Evolutionary conservation across 2,888 invertebrate genomes (phyloP).

Genomic region (Trichopoda pennipes): DNA sequence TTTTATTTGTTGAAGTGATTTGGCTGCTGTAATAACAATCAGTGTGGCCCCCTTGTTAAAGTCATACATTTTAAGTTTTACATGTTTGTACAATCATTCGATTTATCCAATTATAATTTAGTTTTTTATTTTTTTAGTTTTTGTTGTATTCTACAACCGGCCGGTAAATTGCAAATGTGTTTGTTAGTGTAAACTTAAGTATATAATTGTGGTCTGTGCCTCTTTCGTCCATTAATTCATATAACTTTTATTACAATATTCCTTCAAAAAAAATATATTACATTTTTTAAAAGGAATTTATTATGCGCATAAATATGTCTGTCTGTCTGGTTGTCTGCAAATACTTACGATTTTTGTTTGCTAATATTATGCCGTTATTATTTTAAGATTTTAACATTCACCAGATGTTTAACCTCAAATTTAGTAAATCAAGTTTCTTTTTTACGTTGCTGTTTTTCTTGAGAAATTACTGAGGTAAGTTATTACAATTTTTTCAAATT

Average conservation of each 20-base stretch:
- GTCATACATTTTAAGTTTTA: conserved; percentile 29
- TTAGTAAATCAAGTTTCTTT: conserved; percentile 60
- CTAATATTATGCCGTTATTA: conserved; percentile 54
- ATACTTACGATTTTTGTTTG: conserved; percentile 7
- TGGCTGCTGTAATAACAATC: conserved; percentile 40
- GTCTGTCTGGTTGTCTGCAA: conserved; percentile 24
- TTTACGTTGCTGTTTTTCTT: background rate
- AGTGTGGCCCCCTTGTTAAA: conserved; percentile 54
- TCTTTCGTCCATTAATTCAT: conserved; percentile 41
- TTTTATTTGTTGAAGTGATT: conserved; percentile 36
- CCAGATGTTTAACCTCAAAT: conserved; percentile 66
- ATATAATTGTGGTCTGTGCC: conserved; percentile 4
- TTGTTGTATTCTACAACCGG: conserved; percentile 38
- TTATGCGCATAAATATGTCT: conserved; percentile 59
- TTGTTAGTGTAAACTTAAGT: background rate
- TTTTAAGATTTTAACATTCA: conserved; percentile 3
- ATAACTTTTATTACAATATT: conserved; percentile 52
- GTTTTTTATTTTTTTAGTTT: conserved; percentile 13
- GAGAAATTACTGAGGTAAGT: conserved; percentile 15
- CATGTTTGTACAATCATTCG: background rate
- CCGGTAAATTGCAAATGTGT: conserved; percentile 30
- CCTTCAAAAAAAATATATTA: conserved; percentile 21
- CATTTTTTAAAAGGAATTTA: conserved; percentile 26
- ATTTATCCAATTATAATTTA: conserved; percentile 41
- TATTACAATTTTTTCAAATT: conserved; percentile 37